Percentiles rank a stretch among this genome's conserved stretches.
Evolutionary conservation across 2,113 vertebrate species (phyloP).

Genomic region (Sterna hirundo): DNA sequence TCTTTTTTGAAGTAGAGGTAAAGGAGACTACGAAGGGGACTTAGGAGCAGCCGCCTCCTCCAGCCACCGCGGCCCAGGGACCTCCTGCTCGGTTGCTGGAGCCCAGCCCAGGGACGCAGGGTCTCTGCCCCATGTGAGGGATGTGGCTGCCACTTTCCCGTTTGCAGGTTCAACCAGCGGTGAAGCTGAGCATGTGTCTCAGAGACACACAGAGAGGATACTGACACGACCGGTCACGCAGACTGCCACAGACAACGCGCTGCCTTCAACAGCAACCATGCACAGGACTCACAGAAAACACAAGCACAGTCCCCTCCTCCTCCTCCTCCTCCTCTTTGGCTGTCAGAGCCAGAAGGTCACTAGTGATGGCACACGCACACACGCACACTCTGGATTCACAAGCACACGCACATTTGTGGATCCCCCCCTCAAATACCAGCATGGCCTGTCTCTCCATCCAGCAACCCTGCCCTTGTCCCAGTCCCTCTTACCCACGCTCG

Average conservation of each 20-base stretch:
- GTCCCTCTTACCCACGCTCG: accelerated
- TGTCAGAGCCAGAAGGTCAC: background rate
- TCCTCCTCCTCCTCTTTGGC: background rate
- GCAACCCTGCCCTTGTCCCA: background rate
- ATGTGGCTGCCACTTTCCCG: accelerated
- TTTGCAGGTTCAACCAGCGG: background rate
- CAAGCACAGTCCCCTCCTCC: background rate
- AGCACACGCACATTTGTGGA: accelerated
- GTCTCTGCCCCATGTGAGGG: background rate
- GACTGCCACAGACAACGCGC: background rate
- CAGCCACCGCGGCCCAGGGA: accelerated
- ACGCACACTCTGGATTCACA: background rate
- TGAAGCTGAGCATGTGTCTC: background rate
- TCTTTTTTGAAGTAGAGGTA: background rate
- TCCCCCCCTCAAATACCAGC: accelerated
- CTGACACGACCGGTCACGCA: background rate
- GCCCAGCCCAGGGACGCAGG: background rate
- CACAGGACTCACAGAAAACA: background rate
- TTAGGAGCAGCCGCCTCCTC: background rate
- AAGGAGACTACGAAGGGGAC: background rate
- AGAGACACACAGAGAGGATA: no score
- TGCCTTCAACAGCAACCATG: background rate
- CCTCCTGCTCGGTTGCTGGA: background rate
- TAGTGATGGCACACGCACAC: accelerated
- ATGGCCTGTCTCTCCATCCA: background rate